These are phyloP conservation scores for Apotomis betuletana DNA, from an alignment of 2,888 invertebrate genomes.

Conservation along the genomic window DNA sequence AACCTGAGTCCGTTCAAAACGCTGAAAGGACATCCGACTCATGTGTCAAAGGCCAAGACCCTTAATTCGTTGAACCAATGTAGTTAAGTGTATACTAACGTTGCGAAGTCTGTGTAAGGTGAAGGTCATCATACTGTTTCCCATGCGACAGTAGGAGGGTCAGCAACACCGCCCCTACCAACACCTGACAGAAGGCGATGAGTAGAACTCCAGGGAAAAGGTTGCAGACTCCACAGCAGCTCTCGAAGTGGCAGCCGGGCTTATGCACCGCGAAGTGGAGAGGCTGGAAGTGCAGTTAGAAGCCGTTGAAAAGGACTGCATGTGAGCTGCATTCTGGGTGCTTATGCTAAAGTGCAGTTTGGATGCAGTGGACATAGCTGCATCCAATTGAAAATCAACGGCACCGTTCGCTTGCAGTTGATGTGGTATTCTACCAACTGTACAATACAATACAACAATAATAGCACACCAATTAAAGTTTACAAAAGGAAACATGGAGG, in stretches of 20 bases:
- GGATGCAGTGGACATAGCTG: too few species aligned
- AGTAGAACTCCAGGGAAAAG: conserved; percentile 75
- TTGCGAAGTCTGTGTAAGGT: conserved; percentile 61
- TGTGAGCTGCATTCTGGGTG: not conserved
- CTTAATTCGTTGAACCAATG: too few species aligned
- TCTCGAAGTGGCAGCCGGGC: conserved; percentile 73
- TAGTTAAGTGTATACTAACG: conserved; percentile 53
- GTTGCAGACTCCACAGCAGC: conserved; percentile 77
- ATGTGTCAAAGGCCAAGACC: conserved; percentile 46
- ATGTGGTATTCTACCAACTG: too few species aligned
- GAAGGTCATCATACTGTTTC: conserved; percentile 71
- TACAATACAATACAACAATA: too few species aligned
- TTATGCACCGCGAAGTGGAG: conserved; percentile 72
- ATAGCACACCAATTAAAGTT: too few species aligned
- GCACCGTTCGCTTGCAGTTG: too few species aligned
- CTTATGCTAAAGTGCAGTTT: too few species aligned
- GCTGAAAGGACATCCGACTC: too few species aligned
- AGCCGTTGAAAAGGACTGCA: not conserved
- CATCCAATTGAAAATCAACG: too few species aligned
- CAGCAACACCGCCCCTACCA: conserved; percentile 67
- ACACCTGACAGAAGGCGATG: conserved; percentile 72
- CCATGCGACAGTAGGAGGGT: conserved; percentile 70
- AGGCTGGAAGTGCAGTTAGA: conserved; percentile 57
- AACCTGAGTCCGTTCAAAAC: too few species aligned
- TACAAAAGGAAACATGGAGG: too few species aligned